These are phyloP conservation scores for Thereva unica DNA, from an alignment of 2,888 invertebrate species.

Conservation along the genomic window DNA sequence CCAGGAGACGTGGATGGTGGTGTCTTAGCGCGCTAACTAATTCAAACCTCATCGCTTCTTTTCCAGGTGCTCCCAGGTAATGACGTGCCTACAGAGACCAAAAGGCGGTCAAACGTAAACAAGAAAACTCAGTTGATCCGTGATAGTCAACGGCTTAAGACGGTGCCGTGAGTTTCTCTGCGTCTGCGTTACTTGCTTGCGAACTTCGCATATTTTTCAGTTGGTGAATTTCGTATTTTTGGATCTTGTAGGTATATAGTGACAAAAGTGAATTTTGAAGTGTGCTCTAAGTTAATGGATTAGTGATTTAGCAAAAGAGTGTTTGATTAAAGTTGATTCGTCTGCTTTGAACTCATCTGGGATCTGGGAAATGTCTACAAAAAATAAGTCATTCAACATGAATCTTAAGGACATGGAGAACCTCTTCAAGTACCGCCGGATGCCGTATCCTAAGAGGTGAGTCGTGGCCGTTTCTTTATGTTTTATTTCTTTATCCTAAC, in stretches of 20 bases:
- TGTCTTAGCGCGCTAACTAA: not conserved
- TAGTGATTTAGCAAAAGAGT: constrained; percentile 18
- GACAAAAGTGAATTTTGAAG: not conserved
- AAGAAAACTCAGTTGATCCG: constrained; percentile 52
- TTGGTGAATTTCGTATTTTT: constrained; percentile 10
- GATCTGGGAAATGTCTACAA: constrained; percentile 18
- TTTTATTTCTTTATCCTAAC: too few relatives aligned
- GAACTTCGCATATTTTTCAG: not conserved
- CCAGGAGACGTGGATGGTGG: too few relatives aligned
- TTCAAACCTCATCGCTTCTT: constrained; percentile 5
- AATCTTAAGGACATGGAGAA: constrained; percentile 54
- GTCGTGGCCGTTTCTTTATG: constrained; percentile 40
- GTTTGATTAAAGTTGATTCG: constrained; percentile 11
- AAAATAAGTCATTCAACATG: constrained; percentile 35
- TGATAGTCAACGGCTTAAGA: constrained; percentile 55
- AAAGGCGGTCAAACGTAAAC: constrained; percentile 42
- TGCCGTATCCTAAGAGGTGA: constrained; percentile 58
- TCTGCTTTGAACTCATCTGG: not conserved
- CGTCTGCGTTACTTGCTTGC: not conserved
- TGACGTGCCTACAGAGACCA: constrained; percentile 36
- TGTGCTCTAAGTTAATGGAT: constrained; percentile 5
- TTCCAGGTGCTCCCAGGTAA: constrained; percentile 26
- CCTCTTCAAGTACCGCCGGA: constrained; percentile 55
- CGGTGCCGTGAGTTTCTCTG: constrained; percentile 33
- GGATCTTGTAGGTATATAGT: not conserved